Evolutionary conservation across 2,888 invertebrate genomes (phyloP), one percentile per base, ranked within the genome.

Genomic region (Lithophane leautieri): DNA sequence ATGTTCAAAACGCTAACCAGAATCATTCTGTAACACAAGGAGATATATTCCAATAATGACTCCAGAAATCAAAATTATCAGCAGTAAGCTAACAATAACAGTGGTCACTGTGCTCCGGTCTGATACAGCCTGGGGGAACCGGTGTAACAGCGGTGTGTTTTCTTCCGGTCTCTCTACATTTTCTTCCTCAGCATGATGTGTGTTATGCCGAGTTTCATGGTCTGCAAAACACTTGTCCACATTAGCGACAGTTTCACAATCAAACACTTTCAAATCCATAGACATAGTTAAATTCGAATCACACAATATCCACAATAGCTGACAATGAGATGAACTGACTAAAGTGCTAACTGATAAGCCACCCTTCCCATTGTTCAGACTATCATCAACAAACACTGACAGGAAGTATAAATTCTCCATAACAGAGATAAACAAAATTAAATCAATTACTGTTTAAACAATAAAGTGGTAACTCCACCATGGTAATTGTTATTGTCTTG

Each of bases 31-130:
- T 40, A 95, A 78, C 4, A 95, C 86, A 4, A 96, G 91, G 6
- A 96, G 91, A 81, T 96, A 95, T 66, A 93, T 91, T 22, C 95
- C 95, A 78, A 96, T 95, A 7, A 93, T 75, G 25, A 93, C 88
- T 8, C 95, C 96, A n/a, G 91, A 78, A 14, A 94, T 70, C 28
- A 96, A 86, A 71, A 95, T 84, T 0, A 92, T 62, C 1, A 94
- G 81, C 67, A 95, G 88, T 16, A 93, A 70, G 56, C 89, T 88
- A 50, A 95, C 92, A 58, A 91, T 89, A 0, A 91, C 56, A 0
- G 90, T 90, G 9, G 93, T 93, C 47, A 78, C 61, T 0, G 89
- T 83, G 50, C 74, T 90, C n/a, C 90, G 77, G 4, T 82, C 81
- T 0, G 78, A 52, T 4, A 44, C 25, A 9, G 72, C 69, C 0